A percentile compares a stretch with the other conserved stretches of the same genome.
Evolutionary conservation across 1,140 invertebrate genomes (phyloP).

Genomic region (Streblospio benedicti): DNA sequence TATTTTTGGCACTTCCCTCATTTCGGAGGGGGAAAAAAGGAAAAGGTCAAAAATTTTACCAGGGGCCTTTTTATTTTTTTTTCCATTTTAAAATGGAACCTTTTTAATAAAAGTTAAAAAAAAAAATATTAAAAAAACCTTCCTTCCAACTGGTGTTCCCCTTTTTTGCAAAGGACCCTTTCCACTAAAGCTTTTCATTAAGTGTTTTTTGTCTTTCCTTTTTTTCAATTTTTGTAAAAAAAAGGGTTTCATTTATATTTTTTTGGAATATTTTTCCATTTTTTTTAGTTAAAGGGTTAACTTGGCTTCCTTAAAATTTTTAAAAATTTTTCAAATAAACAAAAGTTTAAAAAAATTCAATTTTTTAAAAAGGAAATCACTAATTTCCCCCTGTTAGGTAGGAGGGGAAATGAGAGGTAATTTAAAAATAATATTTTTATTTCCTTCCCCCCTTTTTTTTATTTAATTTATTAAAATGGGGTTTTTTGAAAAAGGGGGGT

Average conservation of each 20-base stretch:
- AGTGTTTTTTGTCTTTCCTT: background rate
- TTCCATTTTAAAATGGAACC: background rate
- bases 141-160: background rate
- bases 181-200: conserved; percentile 21
- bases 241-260: background rate
- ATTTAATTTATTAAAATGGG: no score
- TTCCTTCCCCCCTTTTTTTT: no score
- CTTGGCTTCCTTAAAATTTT: no score
- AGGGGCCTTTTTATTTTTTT: no score
- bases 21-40: background rate
- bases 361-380: background rate
- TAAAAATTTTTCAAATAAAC: background rate
- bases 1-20: background rate
- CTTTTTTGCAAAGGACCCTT: conserved; percentile 23
- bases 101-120: background rate
- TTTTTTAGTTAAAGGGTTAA: no score
- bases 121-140: background rate
- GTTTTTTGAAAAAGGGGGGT: no score
- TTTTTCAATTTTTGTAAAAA: conserved; percentile 15
- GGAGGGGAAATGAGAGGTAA: no score
- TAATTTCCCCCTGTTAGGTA: background rate
- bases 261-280: no score
- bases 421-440: no score
- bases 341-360: background rate
- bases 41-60: no score